Base-by-base conservation (phyloP, 2,888 invertebrate species). In the Nudaria mundana region DNA sequence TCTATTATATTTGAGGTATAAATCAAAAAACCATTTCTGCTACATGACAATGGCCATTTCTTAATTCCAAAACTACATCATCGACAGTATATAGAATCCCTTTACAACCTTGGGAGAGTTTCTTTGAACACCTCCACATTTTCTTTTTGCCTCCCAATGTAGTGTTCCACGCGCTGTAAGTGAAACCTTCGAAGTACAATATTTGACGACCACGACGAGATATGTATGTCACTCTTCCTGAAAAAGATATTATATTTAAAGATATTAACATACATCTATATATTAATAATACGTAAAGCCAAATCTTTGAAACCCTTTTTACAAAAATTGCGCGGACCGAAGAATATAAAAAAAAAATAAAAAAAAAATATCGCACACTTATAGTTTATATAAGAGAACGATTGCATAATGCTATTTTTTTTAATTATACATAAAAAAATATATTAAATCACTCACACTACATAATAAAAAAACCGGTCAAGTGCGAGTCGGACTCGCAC, bases 41-140 rank as follows among this genome's bases (percentile, higher is more conserved):
- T 1, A 25, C 34, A 30, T 40, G 40, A 6, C 30, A 24, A n/a
- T 40, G 40, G 1, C 3, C 3, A 22, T 40, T 33, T 10, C 15
- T 16, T n/a, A 40, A 15, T 8, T 13, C 15, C 4, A 29, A 5
- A 3, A 40, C 20, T 10, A 15, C 14, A 18, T 33, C 28, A 5
- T 24, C 16, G 6, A 29, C 6, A 2, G 33, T 34, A 12, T 23
- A 23, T 3, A 40, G 3, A 6, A 33, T 13, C 2, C 14, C 30
- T 24, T 25, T 40, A 4, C 34, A 40, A 5, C 34, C 30, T 7
- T 14, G 7, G 5, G 40, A 40, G 3, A 23, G 40, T 28, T 25
- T 33, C 14, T 40, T 40, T 1, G 40, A 40, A 30, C 40, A 40
- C n/a, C 40, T 29, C 40, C 40, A 40, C 23, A 18, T 30, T 2